Evolutionary conservation across 1,140 invertebrate genomes (phyloP), one percentile per base, ranked within the genome.

Genomic region (Drosophila pruinosa): DNA sequence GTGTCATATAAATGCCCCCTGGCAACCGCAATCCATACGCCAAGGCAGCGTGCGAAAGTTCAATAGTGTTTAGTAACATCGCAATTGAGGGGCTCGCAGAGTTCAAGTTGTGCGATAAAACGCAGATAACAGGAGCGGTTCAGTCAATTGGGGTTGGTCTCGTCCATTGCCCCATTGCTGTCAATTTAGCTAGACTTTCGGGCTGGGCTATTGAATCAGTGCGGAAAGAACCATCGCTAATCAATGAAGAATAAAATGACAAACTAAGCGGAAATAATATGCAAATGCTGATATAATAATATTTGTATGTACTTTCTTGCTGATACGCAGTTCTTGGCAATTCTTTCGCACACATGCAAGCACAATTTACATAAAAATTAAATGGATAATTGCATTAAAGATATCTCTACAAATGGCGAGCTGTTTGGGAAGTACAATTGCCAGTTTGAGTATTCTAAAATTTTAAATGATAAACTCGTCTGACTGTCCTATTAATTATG

Each of bases 51-150:
- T 85, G 81, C 82, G 82, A 85, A 85, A 85, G 81, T 85, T 85
- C 82, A 88, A 85, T 85, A 85, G 64, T 77, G 81, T 81, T 86
- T 85, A 62, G 72, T 80, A 76, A 76, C 80, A 83, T 50, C 68
- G 63, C 80, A 86, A 83, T 83, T 76, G 81, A 65, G 31, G 48
- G 58, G 58, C 38, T 75, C 62, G 21, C 47, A 28, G 72, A 63
- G 81, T 81, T 86, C 76, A 85, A 85, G 21, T 58, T 69, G 47
- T 47, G 54, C 54, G 75, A 83, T 83, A 83, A 85, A 70, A 54
- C 38, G 17, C 43, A 75, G 28, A 52, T 48, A 48, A 48, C 45
- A 48, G 45, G 45, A 48, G 61, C 28, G 45, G 47, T 61, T 64
- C 22, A 45, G 41, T 14, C 48, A 22, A 52, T 52, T 24, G 31